phyloP scores from a whole-genome alignment of 2,797 vertebrate species.

The Neosilurus hyrtlii region DNA sequence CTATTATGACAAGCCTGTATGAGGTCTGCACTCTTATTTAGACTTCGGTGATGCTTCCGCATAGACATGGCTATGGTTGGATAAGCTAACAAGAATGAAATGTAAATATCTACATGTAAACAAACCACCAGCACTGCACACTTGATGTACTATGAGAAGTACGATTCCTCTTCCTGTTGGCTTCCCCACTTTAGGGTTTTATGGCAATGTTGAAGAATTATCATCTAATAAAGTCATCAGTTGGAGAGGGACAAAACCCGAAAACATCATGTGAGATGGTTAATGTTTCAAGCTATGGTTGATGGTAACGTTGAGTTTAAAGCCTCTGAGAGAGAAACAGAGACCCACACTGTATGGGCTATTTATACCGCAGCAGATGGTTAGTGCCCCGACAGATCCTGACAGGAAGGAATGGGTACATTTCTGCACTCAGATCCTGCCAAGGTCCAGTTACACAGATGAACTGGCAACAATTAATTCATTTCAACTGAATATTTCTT shows the following conservation, averaged over 20 bases:
- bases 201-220: neutral
- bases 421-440: conserved; percentile 69
- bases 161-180: neutral
- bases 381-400: conserved; percentile 70
- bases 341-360: conserved; percentile 63
- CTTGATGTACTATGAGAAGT: neutral
- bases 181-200: neutral
- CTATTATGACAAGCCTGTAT: conserved; percentile 72
- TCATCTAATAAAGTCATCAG: neutral
- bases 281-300: conserved; percentile 42
- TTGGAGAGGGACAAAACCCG: neutral
- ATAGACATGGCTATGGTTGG: neutral
- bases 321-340: conserved; percentile 43
- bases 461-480: neutral
- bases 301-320: conserved; percentile 23
- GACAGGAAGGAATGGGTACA: conserved; percentile 76
- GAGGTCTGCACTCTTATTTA: conserved; percentile 49
- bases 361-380: conserved; percentile 81
- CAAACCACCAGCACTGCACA: neutral
- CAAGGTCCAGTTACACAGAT: neutral
- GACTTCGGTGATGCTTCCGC: conserved; percentile 63
- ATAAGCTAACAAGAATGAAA: neutral
- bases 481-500: too few species aligned
- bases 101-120: neutral
- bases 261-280: conserved; percentile 6